Conservation (phyloP, 1,140 invertebrate genomes). For the Plectus sambesii region DNA sequence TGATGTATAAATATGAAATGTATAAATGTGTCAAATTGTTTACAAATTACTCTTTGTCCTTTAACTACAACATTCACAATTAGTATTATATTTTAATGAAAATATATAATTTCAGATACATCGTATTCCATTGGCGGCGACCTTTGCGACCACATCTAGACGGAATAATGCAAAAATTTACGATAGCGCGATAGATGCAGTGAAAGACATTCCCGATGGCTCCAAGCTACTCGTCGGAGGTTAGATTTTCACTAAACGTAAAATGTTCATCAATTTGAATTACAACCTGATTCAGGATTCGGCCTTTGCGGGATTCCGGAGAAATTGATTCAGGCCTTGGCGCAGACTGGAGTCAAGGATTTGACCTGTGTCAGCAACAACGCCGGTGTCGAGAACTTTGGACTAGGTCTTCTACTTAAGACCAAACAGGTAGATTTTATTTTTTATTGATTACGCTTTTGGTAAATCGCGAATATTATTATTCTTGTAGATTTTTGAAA, state of each 20-base stretch:
- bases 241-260: slow-evolving; percentile 31
- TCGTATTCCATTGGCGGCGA: no score
- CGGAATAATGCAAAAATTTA: slow-evolving; percentile 55
- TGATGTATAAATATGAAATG: no score
- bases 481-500: no score
- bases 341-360: slow-evolving; percentile 61
- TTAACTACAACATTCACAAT: no score
- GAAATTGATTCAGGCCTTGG: slow-evolving; percentile 75
- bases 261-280: slow-evolving; percentile 9
- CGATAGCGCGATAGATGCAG: slow-evolving; percentile 59
- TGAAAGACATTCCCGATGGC: slow-evolving; percentile 73
- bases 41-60: no score
- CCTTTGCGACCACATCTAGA: neutral
- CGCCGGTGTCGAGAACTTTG: slow-evolving; percentile 87
- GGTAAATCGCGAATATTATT: no score
- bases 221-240: slow-evolving; percentile 76
- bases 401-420: slow-evolving; percentile 74
- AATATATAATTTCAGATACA: no score
- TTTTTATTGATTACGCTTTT: no score
- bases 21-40: no score
- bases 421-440: slow-evolving; percentile 55
- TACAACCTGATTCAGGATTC: slow-evolving; percentile 61
- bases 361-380: slow-evolving; percentile 93
- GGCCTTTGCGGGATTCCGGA: slow-evolving; percentile 97
- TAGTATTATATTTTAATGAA: no score